A percentile compares a stretch with the other conserved stretches of the same genome.
These are phyloP conservation scores for Gobius niger DNA, from an alignment of 2,113 vertebrate species.

Conservation along the genomic window DNA sequence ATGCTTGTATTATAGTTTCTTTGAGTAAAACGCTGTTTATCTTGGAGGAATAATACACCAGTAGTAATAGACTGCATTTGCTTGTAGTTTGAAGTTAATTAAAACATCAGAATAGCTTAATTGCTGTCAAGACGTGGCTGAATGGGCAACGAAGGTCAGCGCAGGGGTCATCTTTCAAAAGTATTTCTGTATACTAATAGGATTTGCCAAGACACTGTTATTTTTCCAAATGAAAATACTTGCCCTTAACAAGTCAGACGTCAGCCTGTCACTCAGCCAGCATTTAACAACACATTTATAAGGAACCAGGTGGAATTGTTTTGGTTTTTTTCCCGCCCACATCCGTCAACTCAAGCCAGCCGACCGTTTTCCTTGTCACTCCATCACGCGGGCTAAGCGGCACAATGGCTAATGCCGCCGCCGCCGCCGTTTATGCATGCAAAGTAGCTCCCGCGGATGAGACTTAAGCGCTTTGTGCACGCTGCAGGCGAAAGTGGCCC, in stretches of 20 bases:
- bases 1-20: too few species aligned
- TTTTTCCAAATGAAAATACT: not conserved
- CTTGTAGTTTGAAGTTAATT: too few species aligned
- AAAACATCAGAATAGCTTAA: not conserved
- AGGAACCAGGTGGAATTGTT: constrained; percentile 34
- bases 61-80: too few species aligned
- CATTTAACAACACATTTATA: constrained; percentile 48
- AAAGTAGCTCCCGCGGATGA: constrained; percentile 33
- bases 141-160: not conserved
- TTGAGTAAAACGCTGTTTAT: too few species aligned
- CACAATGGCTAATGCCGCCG: constrained; percentile 12
- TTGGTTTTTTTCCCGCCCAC: constrained; percentile 54
- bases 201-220: not conserved
- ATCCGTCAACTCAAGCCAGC: constrained; percentile 46
- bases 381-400: constrained; percentile 43
- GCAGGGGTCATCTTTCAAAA: not conserved
- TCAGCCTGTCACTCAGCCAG: not conserved
- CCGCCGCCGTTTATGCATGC: constrained; percentile 1
- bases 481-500: constrained; percentile 6
- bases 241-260: not conserved
- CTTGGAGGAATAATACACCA: too few species aligned
- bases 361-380: constrained; percentile 58
- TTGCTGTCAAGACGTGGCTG: not conserved
- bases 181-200: not conserved
- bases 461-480: constrained; percentile 10